These are phyloP conservation scores for Camponotus fellah DNA, from an alignment of 2,888 invertebrate species.

Conservation along the genomic window DNA sequence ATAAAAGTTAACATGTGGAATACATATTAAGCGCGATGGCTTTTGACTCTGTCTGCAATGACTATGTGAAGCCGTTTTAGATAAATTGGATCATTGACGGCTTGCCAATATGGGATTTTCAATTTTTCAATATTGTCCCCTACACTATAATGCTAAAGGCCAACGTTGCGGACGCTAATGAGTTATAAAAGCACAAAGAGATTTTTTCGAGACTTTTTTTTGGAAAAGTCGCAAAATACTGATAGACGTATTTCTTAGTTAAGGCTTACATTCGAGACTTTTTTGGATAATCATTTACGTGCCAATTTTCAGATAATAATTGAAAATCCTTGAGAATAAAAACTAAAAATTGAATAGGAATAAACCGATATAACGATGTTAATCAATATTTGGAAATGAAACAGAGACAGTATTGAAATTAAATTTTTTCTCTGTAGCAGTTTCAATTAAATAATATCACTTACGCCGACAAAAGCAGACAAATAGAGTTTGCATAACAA, in stretches of 20 bases:
- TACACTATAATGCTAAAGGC: conserved; percentile 21
- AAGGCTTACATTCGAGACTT: neutral
- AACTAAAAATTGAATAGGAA: neutral
- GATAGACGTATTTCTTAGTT: neutral
- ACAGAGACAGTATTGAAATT: conserved; percentile 4
- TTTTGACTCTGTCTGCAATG: conserved; percentile 4
- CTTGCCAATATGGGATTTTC: conserved; percentile 49
- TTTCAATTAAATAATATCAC: conserved; percentile 28
- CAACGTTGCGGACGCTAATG: conserved; percentile 41
- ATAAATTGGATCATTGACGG: conserved; percentile 43
- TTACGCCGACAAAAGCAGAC: neutral
- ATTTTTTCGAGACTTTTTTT: neutral
- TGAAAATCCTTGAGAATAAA: neutral
- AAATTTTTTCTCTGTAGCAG: neutral
- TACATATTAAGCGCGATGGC: neutral
- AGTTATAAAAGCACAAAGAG: conserved; percentile 55
- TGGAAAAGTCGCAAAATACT: neutral
- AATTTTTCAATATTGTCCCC: conserved; percentile 30
- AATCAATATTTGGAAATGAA: conserved; percentile 9
- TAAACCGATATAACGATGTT: conserved; percentile 18
- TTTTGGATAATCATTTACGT: neutral
- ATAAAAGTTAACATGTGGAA: neutral
- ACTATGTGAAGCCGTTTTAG: conserved; percentile 16
- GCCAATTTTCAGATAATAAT: conserved; percentile 5
- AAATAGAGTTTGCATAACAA: neutral